Percentiles rank a stretch among this genome's conserved stretches.
Conservation (phyloP, 2,113 vertebrate genomes). For the Laticauda colubrina region DNA sequence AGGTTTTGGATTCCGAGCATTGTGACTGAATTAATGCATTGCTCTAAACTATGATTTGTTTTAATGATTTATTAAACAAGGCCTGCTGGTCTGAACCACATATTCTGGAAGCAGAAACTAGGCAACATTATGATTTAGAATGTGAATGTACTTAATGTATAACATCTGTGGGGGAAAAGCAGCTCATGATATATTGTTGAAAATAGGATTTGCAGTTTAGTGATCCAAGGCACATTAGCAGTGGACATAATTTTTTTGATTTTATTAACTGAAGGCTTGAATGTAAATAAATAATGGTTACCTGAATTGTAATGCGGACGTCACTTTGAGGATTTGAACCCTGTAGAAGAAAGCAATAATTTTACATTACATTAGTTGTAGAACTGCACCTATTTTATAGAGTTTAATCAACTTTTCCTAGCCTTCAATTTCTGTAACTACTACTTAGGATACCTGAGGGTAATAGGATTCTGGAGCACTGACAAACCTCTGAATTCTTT, state of each 20-base stretch:
- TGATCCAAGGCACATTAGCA: not conserved
- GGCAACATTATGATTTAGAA: not conserved
- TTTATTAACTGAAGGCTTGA: not conserved
- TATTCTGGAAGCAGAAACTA: not conserved
- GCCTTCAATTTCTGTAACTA: not conserved
- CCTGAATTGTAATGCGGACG: conserved; percentile 26
- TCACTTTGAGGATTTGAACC: not conserved
- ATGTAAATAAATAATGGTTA: not conserved
- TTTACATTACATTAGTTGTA: not conserved
- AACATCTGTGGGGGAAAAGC: not conserved
- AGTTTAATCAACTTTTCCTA: not conserved
- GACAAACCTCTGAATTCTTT: not conserved
- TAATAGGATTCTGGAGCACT: not conserved
- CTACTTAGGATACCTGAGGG: not conserved
- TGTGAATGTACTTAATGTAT: not conserved
- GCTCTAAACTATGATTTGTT: not conserved
- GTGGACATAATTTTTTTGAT: not conserved
- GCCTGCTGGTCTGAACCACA: not conserved
- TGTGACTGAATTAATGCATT: not conserved
- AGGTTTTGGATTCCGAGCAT: not conserved
- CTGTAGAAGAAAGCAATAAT: not conserved
- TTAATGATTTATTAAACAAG: not conserved
- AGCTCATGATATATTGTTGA: not conserved
- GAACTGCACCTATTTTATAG: not conserved
- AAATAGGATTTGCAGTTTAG: not conserved